Evolutionary conservation across 2,888 invertebrate species (phyloP).

Genomic region (Periphyllus acericola): DNA sequence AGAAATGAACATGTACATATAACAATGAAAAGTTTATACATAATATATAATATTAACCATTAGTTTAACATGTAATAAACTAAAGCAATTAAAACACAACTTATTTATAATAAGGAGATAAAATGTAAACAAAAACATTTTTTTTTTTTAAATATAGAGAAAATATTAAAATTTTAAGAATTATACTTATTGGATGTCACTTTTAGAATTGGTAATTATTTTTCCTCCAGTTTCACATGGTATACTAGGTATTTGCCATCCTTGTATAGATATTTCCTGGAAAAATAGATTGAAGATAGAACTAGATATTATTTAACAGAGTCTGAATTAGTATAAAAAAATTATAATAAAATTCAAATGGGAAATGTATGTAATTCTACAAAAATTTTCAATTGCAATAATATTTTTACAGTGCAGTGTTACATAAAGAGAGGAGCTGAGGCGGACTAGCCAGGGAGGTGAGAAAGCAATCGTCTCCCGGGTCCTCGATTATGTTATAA

Average conservation of each 20-base stretch:
- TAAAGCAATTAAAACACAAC: not conserved
- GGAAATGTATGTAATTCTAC: not conserved
- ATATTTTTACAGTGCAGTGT: not conserved
- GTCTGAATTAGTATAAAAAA: no score
- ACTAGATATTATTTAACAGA: not conserved
- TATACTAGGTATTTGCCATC: slow-evolving; percentile 66
- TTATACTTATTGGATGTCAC: not conserved
- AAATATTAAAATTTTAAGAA: not conserved
- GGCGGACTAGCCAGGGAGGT: no score
- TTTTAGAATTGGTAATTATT: slow-evolving; percentile 26
- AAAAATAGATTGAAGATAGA: slow-evolving; percentile 42
- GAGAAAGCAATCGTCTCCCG: no score
- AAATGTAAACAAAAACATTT: not conserved
- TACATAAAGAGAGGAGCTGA: no score
- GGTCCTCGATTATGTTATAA: no score
- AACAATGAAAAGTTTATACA: slow-evolving; percentile 10
- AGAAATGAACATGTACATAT: not conserved
- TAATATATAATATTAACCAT: not conserved
- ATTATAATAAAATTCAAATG: no score
- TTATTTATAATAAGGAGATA: not conserved
- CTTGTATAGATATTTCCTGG: slow-evolving; percentile 66
- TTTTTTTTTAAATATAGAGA: no score
- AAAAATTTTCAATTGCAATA: not conserved
- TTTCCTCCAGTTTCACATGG: slow-evolving; percentile 66
- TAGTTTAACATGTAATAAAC: slow-evolving; percentile 5